Percentiles rank a stretch among this genome's conserved stretches.
Conservation (phyloP, 1,140 invertebrate genomes). For the Geopemphigus sp. region DNA sequence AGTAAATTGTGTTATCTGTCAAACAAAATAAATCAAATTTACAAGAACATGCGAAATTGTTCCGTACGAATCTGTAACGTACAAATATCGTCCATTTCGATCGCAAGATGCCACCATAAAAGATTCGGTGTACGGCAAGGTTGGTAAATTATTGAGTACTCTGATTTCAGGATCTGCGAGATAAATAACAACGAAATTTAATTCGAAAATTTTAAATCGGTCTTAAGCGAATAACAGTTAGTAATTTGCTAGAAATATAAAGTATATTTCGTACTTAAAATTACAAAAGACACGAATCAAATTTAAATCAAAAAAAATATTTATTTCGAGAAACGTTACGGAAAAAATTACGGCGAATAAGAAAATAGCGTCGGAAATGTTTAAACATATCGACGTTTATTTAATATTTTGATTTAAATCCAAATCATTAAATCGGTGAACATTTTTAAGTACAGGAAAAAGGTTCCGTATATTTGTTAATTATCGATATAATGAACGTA, state of each 20-base stretch:
- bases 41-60: slow-evolving; percentile 39
- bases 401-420: no score
- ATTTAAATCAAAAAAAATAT: not conserved
- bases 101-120: slow-evolving; percentile 35
- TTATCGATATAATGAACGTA: no score
- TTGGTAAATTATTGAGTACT: slow-evolving; percentile 37
- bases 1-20: not conserved
- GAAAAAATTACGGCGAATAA: no score
- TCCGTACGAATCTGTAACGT: slow-evolving; percentile 2
- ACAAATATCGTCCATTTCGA: not conserved
- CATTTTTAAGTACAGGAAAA: no score
- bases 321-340: no score
- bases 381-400: no score
- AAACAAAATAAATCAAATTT: not conserved
- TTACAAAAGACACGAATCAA: no score
- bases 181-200: not conserved
- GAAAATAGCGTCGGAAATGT: no score
- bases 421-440: no score
- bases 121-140: slow-evolving; percentile 17
- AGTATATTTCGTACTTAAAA: no score
- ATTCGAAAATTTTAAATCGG: no score
- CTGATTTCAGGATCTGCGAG: slow-evolving; percentile 37
- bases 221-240: not conserved
- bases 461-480: no score
- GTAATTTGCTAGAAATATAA: not conserved